phyloP scores from a whole-genome alignment of 2,888 invertebrate species.

The Epistrophe eligans region DNA sequence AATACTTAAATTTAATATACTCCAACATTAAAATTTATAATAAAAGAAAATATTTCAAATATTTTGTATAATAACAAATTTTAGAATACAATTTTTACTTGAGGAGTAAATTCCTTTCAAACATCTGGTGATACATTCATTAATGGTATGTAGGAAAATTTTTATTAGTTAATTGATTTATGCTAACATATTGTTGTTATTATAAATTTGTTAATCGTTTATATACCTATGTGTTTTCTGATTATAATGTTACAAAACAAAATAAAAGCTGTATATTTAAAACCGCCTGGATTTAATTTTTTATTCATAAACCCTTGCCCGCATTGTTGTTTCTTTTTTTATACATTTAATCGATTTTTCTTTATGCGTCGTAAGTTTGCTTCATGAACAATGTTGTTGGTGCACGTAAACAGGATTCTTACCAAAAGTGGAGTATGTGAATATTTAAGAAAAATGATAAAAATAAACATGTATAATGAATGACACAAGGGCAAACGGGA shows the following conservation, averaged over 20 bases:
- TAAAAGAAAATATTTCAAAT: background rate
- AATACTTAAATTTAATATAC: background rate
- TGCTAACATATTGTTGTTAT: background rate
- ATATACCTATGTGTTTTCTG: too few species aligned
- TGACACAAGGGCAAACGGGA: background rate
- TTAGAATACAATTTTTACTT: slow-evolving; percentile 5
- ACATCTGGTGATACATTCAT: slow-evolving; percentile 24
- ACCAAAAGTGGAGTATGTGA: background rate
- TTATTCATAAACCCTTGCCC: background rate
- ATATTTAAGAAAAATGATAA: background rate
- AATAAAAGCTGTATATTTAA: too few species aligned
- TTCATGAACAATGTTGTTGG: background rate
- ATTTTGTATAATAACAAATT: slow-evolving; percentile 4
- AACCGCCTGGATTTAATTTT: background rate
- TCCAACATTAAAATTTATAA: background rate
- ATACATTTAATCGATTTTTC: slow-evolving; percentile 30
- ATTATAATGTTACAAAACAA: too few species aligned
- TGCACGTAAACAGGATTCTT: slow-evolving; percentile 5
- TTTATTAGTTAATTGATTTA: background rate
- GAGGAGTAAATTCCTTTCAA: slow-evolving; percentile 24
- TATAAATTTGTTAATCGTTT: too few species aligned
- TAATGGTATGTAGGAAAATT: background rate
- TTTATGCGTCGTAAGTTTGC: slow-evolving; percentile 34
- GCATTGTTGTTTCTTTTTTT: background rate
- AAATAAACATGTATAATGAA: background rate